Percentiles rank a stretch among this genome's conserved stretches.
Evolutionary conservation across 2,113 vertebrate genomes (phyloP).

Genomic region (Psilopsiagon aurifrons): DNA sequence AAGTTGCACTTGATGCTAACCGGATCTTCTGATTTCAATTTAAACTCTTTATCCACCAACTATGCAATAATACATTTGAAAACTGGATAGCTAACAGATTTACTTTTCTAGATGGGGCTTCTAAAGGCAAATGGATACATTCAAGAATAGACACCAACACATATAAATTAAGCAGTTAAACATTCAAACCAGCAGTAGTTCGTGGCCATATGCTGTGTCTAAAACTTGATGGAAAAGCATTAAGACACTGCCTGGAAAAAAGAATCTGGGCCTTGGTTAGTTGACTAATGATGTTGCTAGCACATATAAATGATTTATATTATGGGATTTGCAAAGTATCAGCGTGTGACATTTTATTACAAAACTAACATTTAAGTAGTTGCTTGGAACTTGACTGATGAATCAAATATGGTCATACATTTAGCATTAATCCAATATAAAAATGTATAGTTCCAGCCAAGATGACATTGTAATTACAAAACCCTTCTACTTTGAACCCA

Average conservation of each 20-base stretch:
- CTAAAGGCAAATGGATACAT: background rate
- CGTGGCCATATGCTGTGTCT: accelerated
- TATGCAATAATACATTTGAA: background rate
- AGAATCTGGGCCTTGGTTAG: accelerated
- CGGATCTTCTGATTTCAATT: background rate
- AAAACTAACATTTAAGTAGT: background rate
- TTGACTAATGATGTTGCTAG: background rate
- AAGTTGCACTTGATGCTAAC: background rate
- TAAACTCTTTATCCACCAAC: background rate
- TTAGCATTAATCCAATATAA: background rate
- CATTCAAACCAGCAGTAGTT: background rate
- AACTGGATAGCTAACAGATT: background rate
- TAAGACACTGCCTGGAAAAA: background rate
- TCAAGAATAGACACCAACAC: background rate
- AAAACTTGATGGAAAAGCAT: background rate
- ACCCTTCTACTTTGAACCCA: background rate
- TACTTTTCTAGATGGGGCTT: background rate
- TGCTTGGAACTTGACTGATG: background rate
- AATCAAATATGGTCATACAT: background rate
- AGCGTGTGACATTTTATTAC: background rate
- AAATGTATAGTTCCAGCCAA: background rate
- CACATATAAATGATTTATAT: background rate
- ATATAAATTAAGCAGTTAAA: background rate
- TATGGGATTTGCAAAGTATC: background rate
- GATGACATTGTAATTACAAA: background rate